Percentiles rank a stretch among this genome's conserved stretches.
These are phyloP conservation scores for Eucidaris tribuloides DNA, from an alignment of 35 echinoderm and acorn worm species.

Conservation along the genomic window DNA sequence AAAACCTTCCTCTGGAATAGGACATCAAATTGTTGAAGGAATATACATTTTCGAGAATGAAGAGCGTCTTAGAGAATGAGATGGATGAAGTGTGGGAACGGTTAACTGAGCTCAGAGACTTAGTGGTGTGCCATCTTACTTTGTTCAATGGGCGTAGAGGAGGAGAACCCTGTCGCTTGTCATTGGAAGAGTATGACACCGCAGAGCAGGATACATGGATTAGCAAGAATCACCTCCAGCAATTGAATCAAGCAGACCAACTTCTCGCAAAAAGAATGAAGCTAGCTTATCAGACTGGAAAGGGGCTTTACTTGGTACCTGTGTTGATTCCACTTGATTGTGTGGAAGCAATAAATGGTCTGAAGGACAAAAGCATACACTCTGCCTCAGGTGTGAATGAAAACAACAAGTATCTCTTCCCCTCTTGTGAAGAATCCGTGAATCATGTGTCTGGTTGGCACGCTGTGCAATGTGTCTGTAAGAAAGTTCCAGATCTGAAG, in stretches of 20 bases:
- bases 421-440: not conserved
- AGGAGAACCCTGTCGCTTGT: slow-evolving; percentile 6
- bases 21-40: no score
- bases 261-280: not conserved
- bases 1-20: not conserved
- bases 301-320: not conserved
- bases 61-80: no score
- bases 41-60: no score
- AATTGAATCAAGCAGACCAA: not conserved
- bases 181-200: not conserved
- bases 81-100: slow-evolving; percentile 2
- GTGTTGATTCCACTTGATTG: not conserved
- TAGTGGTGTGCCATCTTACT: not conserved
- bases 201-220: not conserved
- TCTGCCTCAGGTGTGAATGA: not conserved
- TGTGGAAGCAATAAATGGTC: not conserved
- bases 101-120: slow-evolving; percentile 11
- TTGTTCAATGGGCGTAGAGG: slow-evolving; percentile 1
- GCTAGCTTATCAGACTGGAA: not conserved
- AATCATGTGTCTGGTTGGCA: slow-evolving; percentile 65
- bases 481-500: slow-evolving; percentile 14
- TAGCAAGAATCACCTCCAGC: not conserved
- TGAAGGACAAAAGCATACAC: not conserved
- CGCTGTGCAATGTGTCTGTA: slow-evolving; percentile 16
- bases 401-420: not conserved